Base-by-base conservation (phyloP, 2,113 vertebrate species). In the Lepisosteus osseus region DNA sequence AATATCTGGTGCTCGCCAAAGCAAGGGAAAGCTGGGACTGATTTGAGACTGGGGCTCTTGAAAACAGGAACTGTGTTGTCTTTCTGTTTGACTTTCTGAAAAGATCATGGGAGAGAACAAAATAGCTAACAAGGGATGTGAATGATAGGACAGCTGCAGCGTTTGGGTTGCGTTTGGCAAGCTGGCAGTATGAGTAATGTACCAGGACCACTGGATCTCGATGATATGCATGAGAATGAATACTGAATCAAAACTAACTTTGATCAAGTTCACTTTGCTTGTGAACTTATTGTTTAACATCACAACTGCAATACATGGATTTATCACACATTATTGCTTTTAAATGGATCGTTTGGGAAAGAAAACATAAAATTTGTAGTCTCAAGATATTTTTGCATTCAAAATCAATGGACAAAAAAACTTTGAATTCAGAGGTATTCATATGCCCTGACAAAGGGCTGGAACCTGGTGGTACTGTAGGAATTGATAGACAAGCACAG, bases 141-240 rank as follows among this genome's bases (percentile, higher is more conserved):
- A 64, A 41, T 51, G 62, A 41, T 17, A 54, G 69, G 72, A 82
- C 84, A 89, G 85, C 81, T 90, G 82, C 69, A 56, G 67, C 66
- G 61, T 56, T 73, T 68, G 54, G 70, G 47, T 57, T 74, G 67
- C 65, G 70, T 51, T 54, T 74, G n/a, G 55, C 67, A 63, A 67
- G 66, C 67, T 57, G 61, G 57, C 69, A 69, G 66, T 15, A 13
- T 68, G 68, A 68, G 43, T 43, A 73, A 75, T 65, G 67, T 75
- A 69, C 76, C 69, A 72, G 70, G 69, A 74, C 70, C 56, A 78
- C 67, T 54, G 47, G 72, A 69, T 74, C 56, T 54, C 56, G 59
- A 15, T 6, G 67, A 11, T 67, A 29, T 61, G 47, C 65, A 61
- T 62, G 55, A 15, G 11, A 67, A 43, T 40, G 65, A 14, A 54